Conservation (phyloP, 2,888 invertebrate genomes). For the Glyphotaelius pellucidus region DNA sequence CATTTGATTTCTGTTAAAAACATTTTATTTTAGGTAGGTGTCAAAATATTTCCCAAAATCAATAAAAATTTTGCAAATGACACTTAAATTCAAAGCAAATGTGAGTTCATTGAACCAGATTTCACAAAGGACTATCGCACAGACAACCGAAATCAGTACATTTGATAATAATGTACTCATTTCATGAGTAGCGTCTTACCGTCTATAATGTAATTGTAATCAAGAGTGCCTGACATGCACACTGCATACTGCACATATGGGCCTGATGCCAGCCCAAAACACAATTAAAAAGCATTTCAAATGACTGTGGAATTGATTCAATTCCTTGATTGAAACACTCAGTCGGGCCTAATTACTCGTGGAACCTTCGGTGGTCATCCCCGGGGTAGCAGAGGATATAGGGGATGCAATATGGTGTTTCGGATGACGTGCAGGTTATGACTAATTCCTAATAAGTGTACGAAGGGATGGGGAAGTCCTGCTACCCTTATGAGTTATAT, state of each 20-base stretch:
- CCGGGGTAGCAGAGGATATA: background rate
- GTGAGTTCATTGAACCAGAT: too few relatives aligned
- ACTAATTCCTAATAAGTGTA: constrained; percentile 41
- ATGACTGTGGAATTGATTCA: constrained; percentile 36
- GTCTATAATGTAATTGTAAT: background rate
- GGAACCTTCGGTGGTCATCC: constrained; percentile 50
- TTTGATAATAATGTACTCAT: background rate
- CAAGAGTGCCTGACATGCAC: background rate
- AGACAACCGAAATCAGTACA: too few relatives aligned
- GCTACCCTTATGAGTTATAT: background rate
- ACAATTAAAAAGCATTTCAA: constrained; percentile 42
- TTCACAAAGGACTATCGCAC: too few relatives aligned
- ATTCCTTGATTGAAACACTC: constrained; percentile 53
- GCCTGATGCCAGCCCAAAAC: background rate
- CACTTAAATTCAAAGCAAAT: too few relatives aligned
- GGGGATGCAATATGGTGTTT: constrained; percentile 63
- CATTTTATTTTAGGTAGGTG: too few relatives aligned
- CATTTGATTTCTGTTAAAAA: too few relatives aligned
- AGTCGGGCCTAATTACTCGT: constrained; percentile 60
- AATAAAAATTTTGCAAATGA: too few relatives aligned
- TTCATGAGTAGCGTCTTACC: background rate
- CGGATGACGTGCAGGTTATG: constrained; percentile 64
- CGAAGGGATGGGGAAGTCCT: constrained; percentile 35
- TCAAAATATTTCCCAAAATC: too few relatives aligned
- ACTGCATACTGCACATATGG: background rate